Base-by-base conservation (phyloP, 2,113 vertebrate species). In the Pithys albifrons region DNA sequence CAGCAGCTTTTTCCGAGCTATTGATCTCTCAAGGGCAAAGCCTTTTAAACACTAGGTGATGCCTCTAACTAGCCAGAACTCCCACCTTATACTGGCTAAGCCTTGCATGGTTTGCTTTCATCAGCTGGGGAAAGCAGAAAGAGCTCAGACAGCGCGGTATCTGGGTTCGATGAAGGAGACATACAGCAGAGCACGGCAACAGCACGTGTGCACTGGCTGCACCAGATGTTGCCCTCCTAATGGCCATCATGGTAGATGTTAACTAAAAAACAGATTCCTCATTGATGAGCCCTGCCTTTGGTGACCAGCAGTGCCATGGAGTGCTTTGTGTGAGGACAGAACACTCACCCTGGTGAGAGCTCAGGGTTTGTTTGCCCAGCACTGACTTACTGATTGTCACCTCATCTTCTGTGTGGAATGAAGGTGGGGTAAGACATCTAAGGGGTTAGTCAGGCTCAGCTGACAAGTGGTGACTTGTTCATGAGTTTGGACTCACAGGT, bases 21-120 rank as follows among this genome's bases (percentile, higher is more conserved):
- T 75, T 88, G 85, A 87, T 83, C 69, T 67, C 74, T 86, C 86
- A 89, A 65, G 83, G 41, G 85, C 88, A 94, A 93, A 93, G 33
- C 54, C 84, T 94, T 85, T 92, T 9, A 84, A 94, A 81, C 27
- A 43, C 78, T 23, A 64, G 37, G 58, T 67, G 67, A 93, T 91
- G 67, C 64, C 48, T 96, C 88, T 57, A 52, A 41, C 90, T 59
- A 88, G 59, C 61, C 90, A 92, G 78, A 91, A 57, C 72, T 80
- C 81, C 59, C 69, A 94, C 65, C 83, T 91, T 35, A 78, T 2
- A 25, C 72, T 22, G 27, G 17, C 69, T 88, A 28, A 91, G 75
- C 67, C 61, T 88, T 83, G 66, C 0, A 0, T 12, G 70, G 75
- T 45, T 93, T 46, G 64, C 79, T 86, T 84, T 88, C 92, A 95